phyloP scores from a whole-genome alignment of 2,797 vertebrate species.

The Glyptemys insculpta region DNA sequence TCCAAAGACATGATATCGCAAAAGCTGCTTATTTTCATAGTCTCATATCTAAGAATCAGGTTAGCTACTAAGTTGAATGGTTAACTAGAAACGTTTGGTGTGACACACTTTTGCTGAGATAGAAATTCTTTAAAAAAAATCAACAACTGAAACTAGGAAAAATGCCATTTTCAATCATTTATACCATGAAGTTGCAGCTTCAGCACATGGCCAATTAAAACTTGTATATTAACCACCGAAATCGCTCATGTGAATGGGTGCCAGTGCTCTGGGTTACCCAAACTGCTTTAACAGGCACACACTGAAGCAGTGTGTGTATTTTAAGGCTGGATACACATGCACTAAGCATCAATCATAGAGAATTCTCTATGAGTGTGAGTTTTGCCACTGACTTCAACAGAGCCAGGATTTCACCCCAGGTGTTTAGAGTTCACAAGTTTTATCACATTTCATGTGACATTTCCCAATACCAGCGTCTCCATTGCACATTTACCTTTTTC shows the following conservation, averaged over 20 bases:
- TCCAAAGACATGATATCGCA: background rate
- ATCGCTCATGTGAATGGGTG: background rate
- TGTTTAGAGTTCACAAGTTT: background rate
- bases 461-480: background rate
- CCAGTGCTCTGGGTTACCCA: background rate
- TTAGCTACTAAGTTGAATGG: background rate
- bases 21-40: background rate
- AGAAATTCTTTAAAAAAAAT: background rate
- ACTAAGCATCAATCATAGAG: background rate
- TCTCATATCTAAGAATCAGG: background rate
- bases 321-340: background rate
- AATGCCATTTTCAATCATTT: background rate
- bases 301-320: background rate
- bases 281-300: background rate
- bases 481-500: background rate
- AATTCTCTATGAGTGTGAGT: background rate
- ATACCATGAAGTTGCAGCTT: background rate
- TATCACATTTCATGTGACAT: background rate
- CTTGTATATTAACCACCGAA: rapidly evolving
- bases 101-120: background rate
- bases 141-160: background rate
- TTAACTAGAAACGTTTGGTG: background rate
- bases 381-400: background rate
- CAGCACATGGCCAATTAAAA: background rate
- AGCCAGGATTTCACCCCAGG: background rate